phyloP scores from a whole-genome alignment of 2,888 invertebrate species.

The Dasypolia templi region DNA sequence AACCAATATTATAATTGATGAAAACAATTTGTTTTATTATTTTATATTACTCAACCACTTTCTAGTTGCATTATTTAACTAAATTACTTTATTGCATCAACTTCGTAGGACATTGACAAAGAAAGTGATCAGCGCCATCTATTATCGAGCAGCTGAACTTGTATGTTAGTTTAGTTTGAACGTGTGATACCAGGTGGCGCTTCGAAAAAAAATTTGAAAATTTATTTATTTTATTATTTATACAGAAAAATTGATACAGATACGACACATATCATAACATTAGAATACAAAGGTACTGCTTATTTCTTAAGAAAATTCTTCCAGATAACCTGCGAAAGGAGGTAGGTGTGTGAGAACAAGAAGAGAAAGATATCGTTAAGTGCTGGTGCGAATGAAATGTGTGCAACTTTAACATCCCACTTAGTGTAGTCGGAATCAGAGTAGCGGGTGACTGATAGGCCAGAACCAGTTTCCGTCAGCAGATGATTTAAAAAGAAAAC shows the following conservation, averaged over 20 bases:
- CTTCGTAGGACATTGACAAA: background rate
- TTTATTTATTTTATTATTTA: background rate
- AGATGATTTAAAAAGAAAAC: conserved; percentile 16
- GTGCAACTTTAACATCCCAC: background rate
- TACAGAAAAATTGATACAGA: background rate
- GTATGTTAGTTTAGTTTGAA: background rate
- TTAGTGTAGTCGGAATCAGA: background rate
- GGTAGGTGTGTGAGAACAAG: background rate
- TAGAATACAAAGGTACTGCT: background rate
- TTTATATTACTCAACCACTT: conserved; percentile 55
- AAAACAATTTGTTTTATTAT: conserved; percentile 43
- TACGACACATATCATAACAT: background rate
- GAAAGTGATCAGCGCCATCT: conserved; percentile 54
- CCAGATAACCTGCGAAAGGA: background rate
- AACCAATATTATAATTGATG: conserved; percentile 42
- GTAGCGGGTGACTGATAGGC: background rate
- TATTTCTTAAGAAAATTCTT: background rate
- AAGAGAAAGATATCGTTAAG: too few species aligned
- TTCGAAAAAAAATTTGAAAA: too few species aligned
- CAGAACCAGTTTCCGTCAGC: background rate
- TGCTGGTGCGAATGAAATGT: too few species aligned
- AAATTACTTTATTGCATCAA: conserved; percentile 32
- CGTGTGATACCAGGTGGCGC: conserved; percentile 45
- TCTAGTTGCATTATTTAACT: conserved; percentile 53
- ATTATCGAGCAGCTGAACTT: conserved; percentile 50